phyloP scores from a whole-genome alignment of 2,888 invertebrate genomes.

The Tethea ocularis region DNA sequence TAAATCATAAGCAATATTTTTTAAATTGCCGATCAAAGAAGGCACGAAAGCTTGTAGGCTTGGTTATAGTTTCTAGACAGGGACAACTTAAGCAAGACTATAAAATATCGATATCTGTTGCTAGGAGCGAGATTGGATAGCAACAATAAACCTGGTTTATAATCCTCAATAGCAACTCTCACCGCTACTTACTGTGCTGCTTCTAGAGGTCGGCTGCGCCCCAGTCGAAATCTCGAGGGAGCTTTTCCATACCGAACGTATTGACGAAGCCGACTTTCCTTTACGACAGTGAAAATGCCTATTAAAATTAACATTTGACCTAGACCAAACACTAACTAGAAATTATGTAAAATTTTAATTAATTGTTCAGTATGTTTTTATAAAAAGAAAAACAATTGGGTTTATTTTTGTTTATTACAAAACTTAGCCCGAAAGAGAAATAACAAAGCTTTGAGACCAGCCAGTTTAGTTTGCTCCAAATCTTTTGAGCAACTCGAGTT shows the following conservation, averaged over 20 bases:
- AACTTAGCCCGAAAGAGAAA: no score
- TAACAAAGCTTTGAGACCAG: no score
- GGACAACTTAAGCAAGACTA: neutral
- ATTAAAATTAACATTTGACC: conserved; percentile 12
- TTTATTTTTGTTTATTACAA: no score
- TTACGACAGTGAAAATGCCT: conserved; percentile 18
- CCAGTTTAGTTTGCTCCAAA: no score
- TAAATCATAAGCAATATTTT: no score
- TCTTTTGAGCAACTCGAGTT: no score
- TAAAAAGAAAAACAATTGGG: no score
- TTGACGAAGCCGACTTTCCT: conserved; percentile 32
- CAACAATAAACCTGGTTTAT: conserved; percentile 68
- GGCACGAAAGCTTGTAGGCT: no score
- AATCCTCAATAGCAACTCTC: conserved; percentile 58
- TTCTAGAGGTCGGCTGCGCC: conserved; percentile 27
- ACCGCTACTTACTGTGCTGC: conserved; percentile 36
- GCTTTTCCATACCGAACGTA: conserved; percentile 25
- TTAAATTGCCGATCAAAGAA: no score
- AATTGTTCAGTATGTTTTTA: no score
- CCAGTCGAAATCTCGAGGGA: conserved; percentile 30
- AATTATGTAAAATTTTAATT: no score
- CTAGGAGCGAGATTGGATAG: conserved; percentile 48
- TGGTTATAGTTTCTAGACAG: neutral
- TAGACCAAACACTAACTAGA: neutral
- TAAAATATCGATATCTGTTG: conserved; percentile 56